A percentile compares a stretch with the other conserved stretches of the same genome.
Evolutionary conservation across 2,888 invertebrate species (phyloP).

Genomic region (Drosophila testacea): DNA sequence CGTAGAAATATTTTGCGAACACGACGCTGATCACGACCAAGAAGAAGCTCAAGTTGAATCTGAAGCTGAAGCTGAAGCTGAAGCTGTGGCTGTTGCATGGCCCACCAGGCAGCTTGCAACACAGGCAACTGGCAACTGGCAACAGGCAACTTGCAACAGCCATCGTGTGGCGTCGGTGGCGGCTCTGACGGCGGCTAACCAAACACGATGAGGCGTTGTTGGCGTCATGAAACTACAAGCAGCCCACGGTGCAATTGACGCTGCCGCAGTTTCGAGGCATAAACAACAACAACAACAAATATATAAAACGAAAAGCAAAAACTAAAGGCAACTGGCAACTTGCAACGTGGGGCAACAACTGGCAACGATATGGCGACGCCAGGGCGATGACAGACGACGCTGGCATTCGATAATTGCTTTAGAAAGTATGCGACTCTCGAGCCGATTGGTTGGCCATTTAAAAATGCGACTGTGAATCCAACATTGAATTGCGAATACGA

Average conservation of each 20-base stretch:
- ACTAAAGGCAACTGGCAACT: constrained; percentile 1
- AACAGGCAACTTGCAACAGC: constrained; percentile 28
- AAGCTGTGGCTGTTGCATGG: constrained; percentile 10
- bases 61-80: constrained; percentile 3
- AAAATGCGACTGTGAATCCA: constrained; percentile 54
- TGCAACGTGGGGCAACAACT: constrained; percentile 7
- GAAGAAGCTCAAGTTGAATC: constrained; percentile 6
- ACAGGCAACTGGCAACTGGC: constrained; percentile 1
- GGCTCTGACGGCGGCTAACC: constrained; percentile 82
- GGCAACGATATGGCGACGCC: constrained; percentile 64
- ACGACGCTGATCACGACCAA: constrained; percentile 65
- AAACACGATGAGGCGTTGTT: constrained; percentile 84
- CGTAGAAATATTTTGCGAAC: constrained; percentile 70
- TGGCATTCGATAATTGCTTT: constrained; percentile 81
- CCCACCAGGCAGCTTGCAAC: constrained; percentile 15
- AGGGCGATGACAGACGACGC: constrained; percentile 69
- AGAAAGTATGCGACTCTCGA: constrained; percentile 75
- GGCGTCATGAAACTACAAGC: constrained; percentile 83
- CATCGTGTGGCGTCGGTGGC: constrained; percentile 75
- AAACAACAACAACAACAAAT: not conserved
- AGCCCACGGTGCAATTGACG: constrained; percentile 71
- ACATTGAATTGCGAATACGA: constrained; percentile 13
- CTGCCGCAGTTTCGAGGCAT: constrained; percentile 29
- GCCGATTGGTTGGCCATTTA: constrained; percentile 71
- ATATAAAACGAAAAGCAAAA: not conserved